A percentile compares a stretch with the other conserved stretches of the same genome.
phyloP scores from a whole-genome alignment of 1,140 invertebrate species.

The Grapholita molesta region DNA sequence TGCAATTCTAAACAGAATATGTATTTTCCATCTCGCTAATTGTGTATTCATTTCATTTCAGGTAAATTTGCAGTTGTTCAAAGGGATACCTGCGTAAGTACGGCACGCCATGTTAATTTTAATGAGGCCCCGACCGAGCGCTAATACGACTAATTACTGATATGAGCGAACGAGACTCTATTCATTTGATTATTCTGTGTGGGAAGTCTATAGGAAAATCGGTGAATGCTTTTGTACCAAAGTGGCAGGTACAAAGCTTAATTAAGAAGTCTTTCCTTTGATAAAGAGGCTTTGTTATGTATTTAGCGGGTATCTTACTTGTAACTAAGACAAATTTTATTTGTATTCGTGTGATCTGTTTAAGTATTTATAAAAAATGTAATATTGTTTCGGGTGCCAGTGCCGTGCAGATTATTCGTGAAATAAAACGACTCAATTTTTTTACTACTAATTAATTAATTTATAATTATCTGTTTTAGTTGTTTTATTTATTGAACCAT shows the following conservation, averaged over 20 bases:
- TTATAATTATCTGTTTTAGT: too few species aligned
- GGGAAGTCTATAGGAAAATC: background rate
- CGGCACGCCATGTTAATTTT: slow-evolving; percentile 1
- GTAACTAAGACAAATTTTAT: too few species aligned
- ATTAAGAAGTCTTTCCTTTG: background rate
- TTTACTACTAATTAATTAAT: too few species aligned
- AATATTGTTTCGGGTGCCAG: too few species aligned
- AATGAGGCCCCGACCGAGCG: background rate
- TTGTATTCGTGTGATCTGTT: too few species aligned
- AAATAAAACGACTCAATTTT: too few species aligned
- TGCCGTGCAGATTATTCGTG: too few species aligned
- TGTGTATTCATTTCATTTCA: slow-evolving; percentile 12
- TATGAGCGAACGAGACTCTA: slow-evolving; percentile 2
- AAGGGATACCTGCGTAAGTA: slow-evolving; percentile 4
- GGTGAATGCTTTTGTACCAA: background rate
- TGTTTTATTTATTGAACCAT: too few species aligned
- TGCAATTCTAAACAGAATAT: background rate
- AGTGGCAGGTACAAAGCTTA: background rate
- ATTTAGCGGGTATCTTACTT: too few species aligned
- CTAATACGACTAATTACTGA: background rate
- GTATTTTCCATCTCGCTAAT: background rate
- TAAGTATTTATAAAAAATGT: too few species aligned
- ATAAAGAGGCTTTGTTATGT: too few species aligned
- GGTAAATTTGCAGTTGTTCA: background rate
- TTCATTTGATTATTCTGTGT: background rate